These are phyloP conservation scores for Ophioderma brevispina DNA, from an alignment of 35 echinoderm and acorn worm genomes.

Conservation along the genomic window DNA sequence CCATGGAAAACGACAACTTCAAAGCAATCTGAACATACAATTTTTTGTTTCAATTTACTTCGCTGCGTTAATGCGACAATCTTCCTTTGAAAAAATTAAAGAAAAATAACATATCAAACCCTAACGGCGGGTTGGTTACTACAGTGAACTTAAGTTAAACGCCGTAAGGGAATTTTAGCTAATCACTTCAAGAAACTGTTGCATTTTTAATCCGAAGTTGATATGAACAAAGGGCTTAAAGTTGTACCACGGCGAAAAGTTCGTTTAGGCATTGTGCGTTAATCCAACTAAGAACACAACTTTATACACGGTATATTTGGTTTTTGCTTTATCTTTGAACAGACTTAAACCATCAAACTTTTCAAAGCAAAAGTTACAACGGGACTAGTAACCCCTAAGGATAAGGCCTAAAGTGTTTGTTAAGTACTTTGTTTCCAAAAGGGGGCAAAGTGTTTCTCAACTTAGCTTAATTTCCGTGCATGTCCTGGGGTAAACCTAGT, in stretches of 20 bases:
- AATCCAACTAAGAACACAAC: conserved; percentile 6
- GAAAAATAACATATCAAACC: no score
- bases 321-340: background rate
- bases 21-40: background rate
- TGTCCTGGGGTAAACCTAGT: no score
- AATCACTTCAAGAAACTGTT: background rate
- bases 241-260: background rate
- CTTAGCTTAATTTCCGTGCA: no score
- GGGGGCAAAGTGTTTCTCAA: no score
- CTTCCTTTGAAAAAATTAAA: no score
- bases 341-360: background rate
- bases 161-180: no score
- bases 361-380: background rate
- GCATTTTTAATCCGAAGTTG: background rate
- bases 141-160: no score
- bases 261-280: background rate
- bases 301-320: background rate
- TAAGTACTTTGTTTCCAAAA: background rate
- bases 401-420: background rate
- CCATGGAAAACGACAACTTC: background rate
- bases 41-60: background rate
- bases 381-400: background rate
- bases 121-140: no score
- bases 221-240: background rate
- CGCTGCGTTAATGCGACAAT: background rate